Conservation (phyloP, 2,888 invertebrate species). For the Agrochola litura region DNA sequence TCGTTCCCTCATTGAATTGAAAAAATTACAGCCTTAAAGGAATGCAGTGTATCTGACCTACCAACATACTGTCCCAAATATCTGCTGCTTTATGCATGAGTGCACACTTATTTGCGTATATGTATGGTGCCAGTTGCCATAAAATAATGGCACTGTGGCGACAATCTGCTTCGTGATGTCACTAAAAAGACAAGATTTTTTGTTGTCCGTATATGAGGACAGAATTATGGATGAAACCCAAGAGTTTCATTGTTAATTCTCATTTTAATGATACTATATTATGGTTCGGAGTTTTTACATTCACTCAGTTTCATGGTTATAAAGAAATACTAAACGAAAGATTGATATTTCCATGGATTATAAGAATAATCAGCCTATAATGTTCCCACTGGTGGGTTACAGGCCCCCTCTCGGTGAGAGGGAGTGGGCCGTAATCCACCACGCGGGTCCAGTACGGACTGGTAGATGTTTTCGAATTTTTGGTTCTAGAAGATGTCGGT, state of each 20-base stretch:
- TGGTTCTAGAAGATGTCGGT: too few species aligned
- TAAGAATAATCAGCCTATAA: too few species aligned
- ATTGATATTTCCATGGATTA: too few species aligned
- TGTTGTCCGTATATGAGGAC: background rate
- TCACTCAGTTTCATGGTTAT: too few species aligned
- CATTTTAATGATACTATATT: conserved; percentile 16
- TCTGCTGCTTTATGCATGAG: conserved; percentile 10
- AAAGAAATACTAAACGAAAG: too few species aligned
- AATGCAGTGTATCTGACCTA: conserved; percentile 22
- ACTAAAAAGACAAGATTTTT: conserved; percentile 7
- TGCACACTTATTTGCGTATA: conserved; percentile 30
- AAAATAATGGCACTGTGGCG: conserved; percentile 23
- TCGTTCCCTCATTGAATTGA: background rate
- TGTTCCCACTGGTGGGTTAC: too few species aligned
- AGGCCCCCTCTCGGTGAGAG: too few species aligned
- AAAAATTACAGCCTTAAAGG: background rate
- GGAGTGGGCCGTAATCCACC: too few species aligned
- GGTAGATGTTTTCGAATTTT: too few species aligned
- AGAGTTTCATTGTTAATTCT: conserved; percentile 30
- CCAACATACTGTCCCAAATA: conserved; percentile 32
- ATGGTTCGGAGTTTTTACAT: background rate
- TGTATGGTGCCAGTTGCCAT: conserved; percentile 15
- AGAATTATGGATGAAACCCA: conserved; percentile 43
- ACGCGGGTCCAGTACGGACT: too few species aligned
- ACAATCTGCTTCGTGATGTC: conserved; percentile 26